Conservation (phyloP, 1,140 invertebrate species). For the Vanessa tameamea region DNA sequence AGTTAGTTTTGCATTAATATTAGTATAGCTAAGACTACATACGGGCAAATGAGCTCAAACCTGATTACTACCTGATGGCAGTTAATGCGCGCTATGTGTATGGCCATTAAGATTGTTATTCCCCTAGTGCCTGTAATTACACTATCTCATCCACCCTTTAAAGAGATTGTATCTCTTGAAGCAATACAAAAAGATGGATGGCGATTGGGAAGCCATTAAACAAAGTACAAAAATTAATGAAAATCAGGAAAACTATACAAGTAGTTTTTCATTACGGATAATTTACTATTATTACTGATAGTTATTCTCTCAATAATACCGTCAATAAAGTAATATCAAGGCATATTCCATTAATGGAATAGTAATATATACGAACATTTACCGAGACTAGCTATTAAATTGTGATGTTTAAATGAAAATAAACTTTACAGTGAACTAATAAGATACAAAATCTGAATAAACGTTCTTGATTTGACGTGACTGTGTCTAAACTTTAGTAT, state of each 20-base stretch:
- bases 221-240: too few relatives aligned
- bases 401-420: background rate
- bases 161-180: too few relatives aligned
- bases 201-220: too few relatives aligned
- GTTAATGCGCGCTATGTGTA: too few relatives aligned
- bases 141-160: too few relatives aligned
- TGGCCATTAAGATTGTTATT: too few relatives aligned
- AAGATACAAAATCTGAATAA: background rate
- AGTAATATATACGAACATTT: conserved; percentile 12
- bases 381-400: background rate
- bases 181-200: too few relatives aligned
- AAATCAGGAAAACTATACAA: background rate
- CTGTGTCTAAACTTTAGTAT: conserved; percentile 15
- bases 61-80: too few relatives aligned
- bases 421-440: background rate
- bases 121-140: too few relatives aligned
- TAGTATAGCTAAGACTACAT: too few relatives aligned
- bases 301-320: background rate
- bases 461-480: background rate
- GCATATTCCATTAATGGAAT: background rate
- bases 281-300: background rate
- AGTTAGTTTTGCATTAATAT: too few relatives aligned
- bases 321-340: background rate
- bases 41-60: too few relatives aligned
- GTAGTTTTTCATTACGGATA: background rate